These are phyloP conservation scores for Alloplasta piceator DNA, from an alignment of 2,888 invertebrate species.

Conservation along the genomic window DNA sequence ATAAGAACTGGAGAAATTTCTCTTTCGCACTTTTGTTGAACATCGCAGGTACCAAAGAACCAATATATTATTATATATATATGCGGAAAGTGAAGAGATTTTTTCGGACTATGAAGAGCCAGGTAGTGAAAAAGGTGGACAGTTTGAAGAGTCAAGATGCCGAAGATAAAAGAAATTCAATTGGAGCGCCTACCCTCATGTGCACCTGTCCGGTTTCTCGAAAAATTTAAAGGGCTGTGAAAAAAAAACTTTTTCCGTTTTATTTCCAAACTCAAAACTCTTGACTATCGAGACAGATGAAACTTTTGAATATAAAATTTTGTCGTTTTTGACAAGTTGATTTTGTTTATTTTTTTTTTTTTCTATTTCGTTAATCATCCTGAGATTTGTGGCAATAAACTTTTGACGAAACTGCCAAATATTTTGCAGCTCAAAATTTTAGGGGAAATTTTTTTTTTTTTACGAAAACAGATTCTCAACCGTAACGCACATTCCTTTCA, in stretches of 20 bases:
- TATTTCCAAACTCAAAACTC: too few relatives aligned
- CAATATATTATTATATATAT: conserved; percentile 5
- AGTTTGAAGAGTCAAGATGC: conserved; percentile 37
- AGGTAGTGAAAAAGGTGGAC: not conserved
- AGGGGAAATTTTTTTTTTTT: too few relatives aligned
- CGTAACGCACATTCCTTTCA: too few relatives aligned
- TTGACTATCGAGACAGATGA: too few relatives aligned
- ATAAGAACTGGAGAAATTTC: conserved; percentile 6
- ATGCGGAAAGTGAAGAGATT: conserved; percentile 30
- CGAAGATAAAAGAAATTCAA: conserved; percentile 32
- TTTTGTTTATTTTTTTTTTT: not conserved
- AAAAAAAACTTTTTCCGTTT: not conserved
- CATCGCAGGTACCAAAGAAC: conserved; percentile 15
- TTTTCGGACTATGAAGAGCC: not conserved
- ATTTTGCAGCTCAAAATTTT: too few relatives aligned
- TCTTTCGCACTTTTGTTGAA: conserved; percentile 44
- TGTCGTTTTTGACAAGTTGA: not conserved
- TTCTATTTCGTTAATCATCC: not conserved
- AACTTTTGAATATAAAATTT: too few relatives aligned
- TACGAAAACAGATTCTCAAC: too few relatives aligned
- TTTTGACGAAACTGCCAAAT: not conserved
- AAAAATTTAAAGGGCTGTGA: conserved; percentile 38
- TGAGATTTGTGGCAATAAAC: not conserved
- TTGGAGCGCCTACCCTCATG: conserved; percentile 40
- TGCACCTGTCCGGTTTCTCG: conserved; percentile 49